A percentile compares a stretch with the other conserved stretches of the same genome.
Evolutionary conservation across 2,797 vertebrate species (phyloP).

Genomic region (Lutjanus campechanus): DNA sequence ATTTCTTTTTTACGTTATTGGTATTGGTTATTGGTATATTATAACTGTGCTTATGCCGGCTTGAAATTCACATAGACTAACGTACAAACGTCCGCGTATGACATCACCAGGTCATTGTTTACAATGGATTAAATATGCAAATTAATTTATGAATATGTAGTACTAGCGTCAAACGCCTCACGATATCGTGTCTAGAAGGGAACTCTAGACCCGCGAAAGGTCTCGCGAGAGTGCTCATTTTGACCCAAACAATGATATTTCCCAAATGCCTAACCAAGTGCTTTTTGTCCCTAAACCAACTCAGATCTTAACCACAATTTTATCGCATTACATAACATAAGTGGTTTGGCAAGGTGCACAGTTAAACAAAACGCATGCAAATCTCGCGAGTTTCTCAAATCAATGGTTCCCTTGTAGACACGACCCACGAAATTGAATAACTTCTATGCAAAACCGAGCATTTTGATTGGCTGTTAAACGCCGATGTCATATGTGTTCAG

Average conservation of each 20-base stretch:
- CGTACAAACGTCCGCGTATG: not conserved
- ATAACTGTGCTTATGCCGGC: not conserved
- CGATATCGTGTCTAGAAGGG: no score
- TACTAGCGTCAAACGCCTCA: not conserved
- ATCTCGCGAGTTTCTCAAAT: no score
- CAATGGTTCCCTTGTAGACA: no score
- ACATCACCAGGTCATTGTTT: not conserved
- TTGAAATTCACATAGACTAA: not conserved
- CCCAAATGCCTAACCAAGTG: no score
- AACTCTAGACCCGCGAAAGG: no score
- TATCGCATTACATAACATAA: no score
- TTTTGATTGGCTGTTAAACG: slow-evolving; percentile 59
- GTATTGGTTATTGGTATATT: not conserved
- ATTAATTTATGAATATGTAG: not conserved
- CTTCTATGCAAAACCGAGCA: not conserved
- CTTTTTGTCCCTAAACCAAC: no score
- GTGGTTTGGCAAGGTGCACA: no score
- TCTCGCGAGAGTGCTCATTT: no score
- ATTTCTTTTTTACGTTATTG: not conserved
- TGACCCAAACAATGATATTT: no score
- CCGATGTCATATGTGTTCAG: rapidly evolving
- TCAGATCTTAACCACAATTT: not conserved
- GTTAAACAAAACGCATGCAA: no score
- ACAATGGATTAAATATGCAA: not conserved
- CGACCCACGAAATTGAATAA: not conserved